Conservation (phyloP, 1,140 invertebrate genomes). For the Halyomorpha halys region DNA sequence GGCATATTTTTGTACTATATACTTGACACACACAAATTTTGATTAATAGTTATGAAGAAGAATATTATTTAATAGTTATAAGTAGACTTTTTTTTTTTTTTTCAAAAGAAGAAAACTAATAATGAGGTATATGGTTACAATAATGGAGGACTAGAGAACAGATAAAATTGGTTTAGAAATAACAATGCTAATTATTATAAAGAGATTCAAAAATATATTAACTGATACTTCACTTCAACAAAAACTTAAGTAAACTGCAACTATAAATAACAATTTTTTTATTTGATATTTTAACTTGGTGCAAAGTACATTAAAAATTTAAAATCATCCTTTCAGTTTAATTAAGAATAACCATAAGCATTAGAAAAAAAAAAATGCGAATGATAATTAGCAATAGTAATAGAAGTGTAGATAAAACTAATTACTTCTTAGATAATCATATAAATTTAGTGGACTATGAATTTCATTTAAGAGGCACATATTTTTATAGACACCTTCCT, state of each 20-base stretch:
- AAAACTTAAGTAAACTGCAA: neutral
- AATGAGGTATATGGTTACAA: slow-evolving; percentile 17
- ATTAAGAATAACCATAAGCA: too few species aligned
- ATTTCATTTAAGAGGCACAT: too few species aligned
- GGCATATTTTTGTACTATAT: slow-evolving; percentile 17
- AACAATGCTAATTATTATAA: neutral
- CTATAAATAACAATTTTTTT: neutral
- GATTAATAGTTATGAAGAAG: slow-evolving; percentile 10
- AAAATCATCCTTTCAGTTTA: neutral
- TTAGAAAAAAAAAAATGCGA: too few species aligned
- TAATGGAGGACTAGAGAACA: slow-evolving; percentile 13
- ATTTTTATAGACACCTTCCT: too few species aligned
- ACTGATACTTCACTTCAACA: neutral
- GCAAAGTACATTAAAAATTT: neutral
- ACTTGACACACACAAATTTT: slow-evolving; percentile 17
- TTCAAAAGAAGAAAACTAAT: neutral
- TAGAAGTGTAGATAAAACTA: too few species aligned
- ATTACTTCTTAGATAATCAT: too few species aligned
- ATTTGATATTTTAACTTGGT: neutral
- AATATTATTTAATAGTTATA: neutral
- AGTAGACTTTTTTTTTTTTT: slow-evolving; percentile 4
- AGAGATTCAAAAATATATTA: neutral
- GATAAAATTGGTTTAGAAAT: neutral
- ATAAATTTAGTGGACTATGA: too few species aligned
- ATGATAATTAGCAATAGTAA: too few species aligned